These are phyloP conservation scores for Zapus hudsonius DNA, from an alignment of 2,113 vertebrate genomes.

Conservation along the genomic window DNA sequence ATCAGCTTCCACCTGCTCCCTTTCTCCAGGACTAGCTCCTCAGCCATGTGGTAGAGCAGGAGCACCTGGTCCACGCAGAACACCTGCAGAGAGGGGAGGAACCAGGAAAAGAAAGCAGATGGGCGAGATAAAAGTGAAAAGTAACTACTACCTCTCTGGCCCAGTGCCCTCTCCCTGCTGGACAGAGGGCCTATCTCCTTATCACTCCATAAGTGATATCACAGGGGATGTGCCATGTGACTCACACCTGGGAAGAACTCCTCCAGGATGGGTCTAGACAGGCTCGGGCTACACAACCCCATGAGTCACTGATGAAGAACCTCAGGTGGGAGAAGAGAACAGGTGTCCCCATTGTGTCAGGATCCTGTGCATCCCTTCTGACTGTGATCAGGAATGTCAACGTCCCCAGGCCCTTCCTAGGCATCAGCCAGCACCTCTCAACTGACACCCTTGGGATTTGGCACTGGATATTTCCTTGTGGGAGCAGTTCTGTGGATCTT, in stretches of 20 bases:
- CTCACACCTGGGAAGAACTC: not conserved
- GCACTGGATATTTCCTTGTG: not conserved
- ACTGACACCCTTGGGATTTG: not conserved
- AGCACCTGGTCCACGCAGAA: not conserved
- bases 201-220: no score
- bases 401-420: not conserved
- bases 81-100: not conserved
- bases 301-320: slow-evolving; percentile 20
- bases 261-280: not conserved
- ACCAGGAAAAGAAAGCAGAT: no score
- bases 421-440: not conserved
- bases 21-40: not conserved
- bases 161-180: not conserved
- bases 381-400: not conserved
- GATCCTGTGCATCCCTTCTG: not conserved
- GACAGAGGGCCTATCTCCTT: not conserved
- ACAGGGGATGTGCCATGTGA: not conserved
- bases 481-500: not conserved
- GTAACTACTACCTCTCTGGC: rapidly evolving
- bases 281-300: not conserved
- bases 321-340: no score
- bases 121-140: not conserved
- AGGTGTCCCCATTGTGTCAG: not conserved
- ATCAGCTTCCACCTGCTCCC: not conserved
- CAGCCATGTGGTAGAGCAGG: not conserved